phyloP scores from a whole-genome alignment of 2,888 invertebrate genomes.

The Odontocerum albicorne region DNA sequence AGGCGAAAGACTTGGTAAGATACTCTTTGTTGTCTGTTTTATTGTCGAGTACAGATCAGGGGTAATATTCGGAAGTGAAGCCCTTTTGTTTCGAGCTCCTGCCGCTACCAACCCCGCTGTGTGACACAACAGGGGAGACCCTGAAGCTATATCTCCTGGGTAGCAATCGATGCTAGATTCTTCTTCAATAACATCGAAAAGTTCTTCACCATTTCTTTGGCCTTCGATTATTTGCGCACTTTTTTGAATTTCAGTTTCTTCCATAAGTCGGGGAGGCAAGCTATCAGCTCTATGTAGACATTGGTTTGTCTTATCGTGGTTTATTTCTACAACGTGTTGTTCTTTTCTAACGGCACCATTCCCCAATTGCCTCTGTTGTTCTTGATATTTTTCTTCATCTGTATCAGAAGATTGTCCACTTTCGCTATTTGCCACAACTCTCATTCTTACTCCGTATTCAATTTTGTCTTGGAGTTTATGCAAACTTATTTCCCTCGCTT shows the following conservation, averaged over 20 bases:
- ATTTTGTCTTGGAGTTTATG: conserved; percentile 51
- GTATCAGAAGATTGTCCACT: conserved; percentile 47
- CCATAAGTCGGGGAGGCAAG: conserved; percentile 58
- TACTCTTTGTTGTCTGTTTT: conserved; percentile 52
- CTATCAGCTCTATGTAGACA: conserved; percentile 54
- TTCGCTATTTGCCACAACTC: conserved; percentile 43
- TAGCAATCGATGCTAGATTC: conserved; percentile 38
- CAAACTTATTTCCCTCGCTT: conserved; percentile 52
- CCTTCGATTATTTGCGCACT: conserved; percentile 8
- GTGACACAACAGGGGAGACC: conserved; percentile 42
- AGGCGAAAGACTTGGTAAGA: conserved; percentile 56
- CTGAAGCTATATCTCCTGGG: conserved; percentile 34
- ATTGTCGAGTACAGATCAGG: conserved; percentile 60
- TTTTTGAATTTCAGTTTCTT: conserved; percentile 41
- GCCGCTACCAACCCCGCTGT: conserved; percentile 43
- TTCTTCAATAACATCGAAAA: conserved; percentile 49
- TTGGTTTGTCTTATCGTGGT: conserved; percentile 50
- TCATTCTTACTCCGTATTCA: conserved; percentile 44
- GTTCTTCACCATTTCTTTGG: conserved; percentile 39
- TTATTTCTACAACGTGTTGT: conserved; percentile 40
- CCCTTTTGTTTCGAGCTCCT: conserved; percentile 47
- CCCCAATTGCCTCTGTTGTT: conserved; percentile 53
- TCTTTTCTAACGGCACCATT: conserved; percentile 42
- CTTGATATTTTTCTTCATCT: conserved; percentile 47
- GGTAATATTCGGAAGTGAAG: conserved; percentile 50